Base-by-base conservation (phyloP, 2,113 vertebrate species). In the Xiphorhynchus elegans region DNA sequence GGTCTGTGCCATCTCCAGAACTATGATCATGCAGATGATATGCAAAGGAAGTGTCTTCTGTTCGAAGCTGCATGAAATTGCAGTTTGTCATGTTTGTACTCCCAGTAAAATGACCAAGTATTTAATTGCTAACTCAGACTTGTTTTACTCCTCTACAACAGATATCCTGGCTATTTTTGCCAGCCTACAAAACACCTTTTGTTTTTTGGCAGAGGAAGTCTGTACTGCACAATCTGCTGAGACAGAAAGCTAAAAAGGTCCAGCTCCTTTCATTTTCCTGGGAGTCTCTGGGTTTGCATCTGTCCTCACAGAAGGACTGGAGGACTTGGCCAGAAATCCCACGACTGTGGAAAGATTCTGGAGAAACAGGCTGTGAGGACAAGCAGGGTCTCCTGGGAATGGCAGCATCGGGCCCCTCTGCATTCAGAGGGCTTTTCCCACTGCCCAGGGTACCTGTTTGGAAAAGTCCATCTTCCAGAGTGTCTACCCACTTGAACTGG, bases 381-480 rank as follows among this genome's bases (percentile, higher is more conserved):
- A 10, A 2, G 3, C 1, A 70, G 60, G 14, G 28, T 79, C n/a
- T 88, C 44, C 13, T 85, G 35, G 67, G 42, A 80, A 21, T 0
- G 2, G n/a, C 33, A 55, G 6, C 3, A 1, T 2, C 69, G 67
- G 25, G 11, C 10, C 12, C 5, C 50, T 42, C 28, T 47, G 39
- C 44, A 17, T 11, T 59, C 40, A 39, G 23, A 18, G 19, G 47
- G 33, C 44, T 85, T 82, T 88, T 63, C 11, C 29, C 5, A 3
- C 17, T 79, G 49, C 40, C 10, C 4, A 39, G 13, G 25, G 28
- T 81, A 68, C 21, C 31, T 0, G 0, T 87, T 91, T 52, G 26
- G 33, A 68, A 68, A 25, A 72, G 12, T 8, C 17, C 2, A 1
- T 70, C 35, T 68, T 93, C 49, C 49, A 28, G 6, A 64, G 17